Percentiles rank a stretch among this genome's conserved stretches.
Conservation (phyloP, 2,113 vertebrate genomes). For the Heteronetta atricapilla region DNA sequence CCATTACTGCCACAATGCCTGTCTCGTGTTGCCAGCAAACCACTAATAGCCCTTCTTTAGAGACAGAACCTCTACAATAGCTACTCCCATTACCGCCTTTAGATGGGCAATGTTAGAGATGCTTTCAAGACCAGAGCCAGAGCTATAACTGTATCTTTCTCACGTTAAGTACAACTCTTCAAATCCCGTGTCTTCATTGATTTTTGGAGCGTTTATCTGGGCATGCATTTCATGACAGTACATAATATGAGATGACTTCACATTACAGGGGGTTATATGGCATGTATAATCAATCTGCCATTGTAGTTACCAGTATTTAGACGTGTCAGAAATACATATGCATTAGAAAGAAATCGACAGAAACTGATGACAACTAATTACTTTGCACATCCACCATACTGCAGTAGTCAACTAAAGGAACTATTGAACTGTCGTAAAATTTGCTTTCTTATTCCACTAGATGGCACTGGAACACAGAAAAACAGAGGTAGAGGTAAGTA, state of each 20-base stretch:
- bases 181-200: background rate
- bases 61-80: background rate
- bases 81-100: background rate
- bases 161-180: background rate
- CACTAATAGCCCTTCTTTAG: background rate
- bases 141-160: background rate
- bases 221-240: background rate
- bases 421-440: background rate
- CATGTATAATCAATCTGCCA: background rate
- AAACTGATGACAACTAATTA: background rate
- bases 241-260: background rate
- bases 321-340: background rate
- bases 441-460: background rate
- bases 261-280: background rate
- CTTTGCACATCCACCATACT: background rate
- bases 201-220: background rate
- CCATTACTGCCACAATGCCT: background rate
- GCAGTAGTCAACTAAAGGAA: background rate
- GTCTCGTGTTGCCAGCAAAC: background rate
- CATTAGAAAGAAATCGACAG: background rate
- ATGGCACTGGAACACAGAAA: conserved; percentile 15
- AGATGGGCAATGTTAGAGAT: background rate
- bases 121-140: background rate
- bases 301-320: background rate
- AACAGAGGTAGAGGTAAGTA: background rate